Evolutionary conservation across 1,140 invertebrate species (phyloP).

Genomic region (Grapholita molesta): DNA sequence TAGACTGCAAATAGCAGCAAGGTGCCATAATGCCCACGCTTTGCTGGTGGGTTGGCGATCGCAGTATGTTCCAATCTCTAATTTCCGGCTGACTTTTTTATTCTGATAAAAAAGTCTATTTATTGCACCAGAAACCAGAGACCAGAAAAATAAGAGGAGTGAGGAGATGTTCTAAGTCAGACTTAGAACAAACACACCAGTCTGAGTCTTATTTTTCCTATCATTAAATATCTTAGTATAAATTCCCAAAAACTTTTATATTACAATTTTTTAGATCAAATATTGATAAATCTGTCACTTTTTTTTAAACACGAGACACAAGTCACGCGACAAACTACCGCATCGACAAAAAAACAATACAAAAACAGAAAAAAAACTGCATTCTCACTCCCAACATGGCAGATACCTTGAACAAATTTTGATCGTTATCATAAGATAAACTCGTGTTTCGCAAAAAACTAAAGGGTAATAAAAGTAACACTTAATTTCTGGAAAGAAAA

Average conservation of each 20-base stretch:
- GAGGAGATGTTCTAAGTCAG: too few relatives aligned
- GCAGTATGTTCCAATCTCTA: too few relatives aligned
- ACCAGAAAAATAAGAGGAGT: too few relatives aligned
- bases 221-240: too few relatives aligned
- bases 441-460: slow-evolving; percentile 3
- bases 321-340: background rate
- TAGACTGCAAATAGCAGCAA: too few relatives aligned
- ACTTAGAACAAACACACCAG: too few relatives aligned
- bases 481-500: slow-evolving; percentile 24
- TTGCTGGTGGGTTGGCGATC: too few relatives aligned
- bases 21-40: too few relatives aligned
- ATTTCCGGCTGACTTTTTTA: too few relatives aligned
- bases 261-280: background rate
- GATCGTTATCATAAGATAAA: background rate
- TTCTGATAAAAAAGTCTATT: too few relatives aligned
- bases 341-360: background rate
- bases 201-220: too few relatives aligned
- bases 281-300: background rate
- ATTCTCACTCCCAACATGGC: background rate
- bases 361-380: background rate
- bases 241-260: background rate
- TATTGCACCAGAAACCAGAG: too few relatives aligned
- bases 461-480: slow-evolving; percentile 10
- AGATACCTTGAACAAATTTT: background rate
- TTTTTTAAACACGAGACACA: background rate